A percentile compares a stretch with the other conserved stretches of the same genome.
Conservation (phyloP, 2,113 vertebrate species). For the Aix galericulata region DNA sequence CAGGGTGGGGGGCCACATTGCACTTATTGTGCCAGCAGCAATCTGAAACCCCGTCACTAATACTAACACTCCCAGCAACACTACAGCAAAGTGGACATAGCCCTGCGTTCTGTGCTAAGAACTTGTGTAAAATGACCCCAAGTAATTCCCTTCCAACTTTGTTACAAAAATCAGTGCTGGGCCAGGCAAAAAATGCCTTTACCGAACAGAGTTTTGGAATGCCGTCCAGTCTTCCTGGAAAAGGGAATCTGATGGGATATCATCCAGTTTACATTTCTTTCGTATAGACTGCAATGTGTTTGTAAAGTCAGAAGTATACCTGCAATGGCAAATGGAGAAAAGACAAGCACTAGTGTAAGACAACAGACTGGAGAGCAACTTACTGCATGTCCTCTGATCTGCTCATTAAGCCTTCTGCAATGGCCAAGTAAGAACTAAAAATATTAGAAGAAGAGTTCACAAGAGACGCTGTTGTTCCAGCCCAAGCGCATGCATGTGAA, state of each 20-base stretch:
- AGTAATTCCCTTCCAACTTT: not conserved
- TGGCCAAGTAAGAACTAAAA: not conserved
- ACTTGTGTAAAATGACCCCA: not conserved
- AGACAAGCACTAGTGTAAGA: not conserved
- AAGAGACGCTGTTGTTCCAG: not conserved
- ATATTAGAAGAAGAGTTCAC: not conserved
- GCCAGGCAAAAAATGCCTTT: not conserved
- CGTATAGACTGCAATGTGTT: constrained; percentile 89
- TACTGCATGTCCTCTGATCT: not conserved
- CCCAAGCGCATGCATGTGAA: not conserved
- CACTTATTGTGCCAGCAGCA: not conserved
- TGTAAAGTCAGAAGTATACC: constrained; percentile 91
- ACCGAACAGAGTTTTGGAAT: constrained; percentile 95
- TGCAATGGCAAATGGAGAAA: not conserved
- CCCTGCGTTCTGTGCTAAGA: not conserved
- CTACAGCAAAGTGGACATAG: not conserved
- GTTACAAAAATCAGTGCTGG: not conserved
- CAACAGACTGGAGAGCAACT: not conserved
- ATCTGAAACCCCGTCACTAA: not conserved
- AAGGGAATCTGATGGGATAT: constrained; percentile 74
- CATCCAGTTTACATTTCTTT: constrained; percentile 92
- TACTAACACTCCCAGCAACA: not conserved
- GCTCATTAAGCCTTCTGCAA: not conserved
- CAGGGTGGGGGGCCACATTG: not conserved
- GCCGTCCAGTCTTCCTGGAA: constrained; percentile 97